phyloP scores from a whole-genome alignment of 53 echinoderm and acorn worm genomes.

The Antedon mediterranea region DNA sequence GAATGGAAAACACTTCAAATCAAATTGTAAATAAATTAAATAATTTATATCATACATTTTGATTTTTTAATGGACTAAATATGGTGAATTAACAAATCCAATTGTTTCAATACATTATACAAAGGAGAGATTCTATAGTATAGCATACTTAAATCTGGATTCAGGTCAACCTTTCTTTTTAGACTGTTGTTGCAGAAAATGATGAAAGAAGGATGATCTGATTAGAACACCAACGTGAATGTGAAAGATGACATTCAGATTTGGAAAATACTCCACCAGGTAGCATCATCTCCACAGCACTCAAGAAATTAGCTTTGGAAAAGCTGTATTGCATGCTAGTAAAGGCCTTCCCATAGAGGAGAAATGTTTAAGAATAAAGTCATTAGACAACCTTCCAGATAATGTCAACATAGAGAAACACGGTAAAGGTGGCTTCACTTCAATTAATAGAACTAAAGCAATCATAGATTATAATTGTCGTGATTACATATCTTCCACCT shows the following conservation, averaged over 20 bases:
- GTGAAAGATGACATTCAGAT: not conserved
- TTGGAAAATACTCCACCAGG: not conserved
- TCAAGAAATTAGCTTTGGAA: constrained; percentile 8
- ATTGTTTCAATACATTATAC: too few relatives aligned
- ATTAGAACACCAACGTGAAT: not conserved
- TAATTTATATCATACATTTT: too few relatives aligned
- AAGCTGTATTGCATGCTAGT: constrained; percentile 6
- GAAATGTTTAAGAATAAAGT: constrained; percentile 6
- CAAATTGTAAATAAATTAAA: too few relatives aligned
- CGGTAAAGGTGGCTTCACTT: constrained; percentile 4
- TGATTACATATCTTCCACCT: constrained; percentile 18
- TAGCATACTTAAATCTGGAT: too few relatives aligned
- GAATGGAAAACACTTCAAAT: too few relatives aligned
- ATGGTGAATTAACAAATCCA: too few relatives aligned
- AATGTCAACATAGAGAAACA: not conserved
- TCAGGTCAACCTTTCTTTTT: too few relatives aligned
- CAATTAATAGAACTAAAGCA: constrained; percentile 4
- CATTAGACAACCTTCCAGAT: constrained; percentile 5
- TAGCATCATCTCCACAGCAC: not conserved
- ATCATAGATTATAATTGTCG: constrained; percentile 13
- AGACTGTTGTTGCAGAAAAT: constrained; percentile 12
- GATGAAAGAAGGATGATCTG: not conserved
- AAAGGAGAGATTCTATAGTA: too few relatives aligned
- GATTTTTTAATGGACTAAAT: too few relatives aligned
- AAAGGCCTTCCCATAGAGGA: constrained; percentile 5